These are phyloP conservation scores for Sweltsa coloradensis DNA, from an alignment of 1,140 invertebrate genomes.

Conservation along the genomic window DNA sequence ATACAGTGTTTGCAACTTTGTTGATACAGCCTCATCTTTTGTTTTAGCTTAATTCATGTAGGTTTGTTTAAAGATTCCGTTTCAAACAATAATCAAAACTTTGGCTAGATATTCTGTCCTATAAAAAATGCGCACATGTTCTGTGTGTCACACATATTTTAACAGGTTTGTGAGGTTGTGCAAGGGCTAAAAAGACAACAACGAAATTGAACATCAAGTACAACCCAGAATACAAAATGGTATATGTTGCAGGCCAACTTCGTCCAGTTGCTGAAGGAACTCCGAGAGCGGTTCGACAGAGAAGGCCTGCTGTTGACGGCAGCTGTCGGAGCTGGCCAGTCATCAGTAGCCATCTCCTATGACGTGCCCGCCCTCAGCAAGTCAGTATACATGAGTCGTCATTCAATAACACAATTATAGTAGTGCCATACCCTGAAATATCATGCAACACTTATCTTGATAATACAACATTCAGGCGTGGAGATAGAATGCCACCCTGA, in stretches of 20 bases:
- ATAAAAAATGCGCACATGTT: not conserved
- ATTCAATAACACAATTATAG: too few relatives aligned
- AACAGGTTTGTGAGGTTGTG: not conserved
- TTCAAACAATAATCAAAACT: not conserved
- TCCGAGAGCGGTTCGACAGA: conserved; percentile 33
- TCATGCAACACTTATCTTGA: too few relatives aligned
- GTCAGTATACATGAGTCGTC: too few relatives aligned
- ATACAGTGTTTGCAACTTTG: too few relatives aligned
- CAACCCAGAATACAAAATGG: conserved; percentile 10
- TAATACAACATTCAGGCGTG: too few relatives aligned
- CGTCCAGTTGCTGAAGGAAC: conserved; percentile 32
- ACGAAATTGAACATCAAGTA: conserved; percentile 3
- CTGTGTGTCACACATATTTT: not conserved
- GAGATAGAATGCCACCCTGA: too few relatives aligned
- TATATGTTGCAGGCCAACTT: conserved; percentile 21
- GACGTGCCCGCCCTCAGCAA: conserved; percentile 36
- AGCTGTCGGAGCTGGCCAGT: conserved; percentile 43
- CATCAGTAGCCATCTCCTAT: conserved; percentile 41
- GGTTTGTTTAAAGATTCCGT: too few relatives aligned
- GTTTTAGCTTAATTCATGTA: too few relatives aligned
- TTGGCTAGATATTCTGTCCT: not conserved
- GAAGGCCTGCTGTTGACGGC: conserved; percentile 36
- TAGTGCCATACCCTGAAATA: too few relatives aligned
- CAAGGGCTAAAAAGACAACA: not conserved
- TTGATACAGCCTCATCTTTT: too few relatives aligned